Evolutionary conservation across 1,140 invertebrate species (phyloP).

Genomic region (Episyrphus balteatus): DNA sequence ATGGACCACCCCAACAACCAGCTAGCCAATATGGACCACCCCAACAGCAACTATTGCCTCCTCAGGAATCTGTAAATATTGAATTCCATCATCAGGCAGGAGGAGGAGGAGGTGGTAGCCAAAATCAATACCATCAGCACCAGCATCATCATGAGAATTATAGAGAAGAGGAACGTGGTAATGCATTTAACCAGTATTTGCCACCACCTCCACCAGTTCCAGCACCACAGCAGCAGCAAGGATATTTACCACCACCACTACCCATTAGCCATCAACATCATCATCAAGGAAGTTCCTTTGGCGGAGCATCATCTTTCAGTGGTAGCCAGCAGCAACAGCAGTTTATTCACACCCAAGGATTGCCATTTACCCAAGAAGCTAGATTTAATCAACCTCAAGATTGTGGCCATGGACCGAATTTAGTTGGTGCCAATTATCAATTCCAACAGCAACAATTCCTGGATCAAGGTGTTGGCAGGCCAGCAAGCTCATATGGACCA

Average conservation of each 20-base stretch:
- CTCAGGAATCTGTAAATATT: not conserved
- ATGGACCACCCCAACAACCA: slow-evolving; percentile 40
- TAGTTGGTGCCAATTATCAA: slow-evolving; percentile 21
- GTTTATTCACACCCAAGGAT: slow-evolving; percentile 19
- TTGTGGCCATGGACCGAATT: slow-evolving; percentile 30
- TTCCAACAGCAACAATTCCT: slow-evolving; percentile 19
- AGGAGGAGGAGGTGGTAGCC: too few relatives aligned
- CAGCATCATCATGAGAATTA: slow-evolving; percentile 1
- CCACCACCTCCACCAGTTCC: slow-evolving; percentile 10
- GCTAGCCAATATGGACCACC: slow-evolving; percentile 41
- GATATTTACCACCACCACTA: slow-evolving; percentile 2
- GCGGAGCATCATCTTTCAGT: slow-evolving; percentile 11
- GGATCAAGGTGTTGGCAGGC: slow-evolving; percentile 4
- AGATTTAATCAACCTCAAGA: slow-evolving; percentile 23
- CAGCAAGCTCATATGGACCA: slow-evolving; percentile 23
- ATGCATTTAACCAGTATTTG: slow-evolving; percentile 6
- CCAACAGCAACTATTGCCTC: slow-evolving; percentile 10
- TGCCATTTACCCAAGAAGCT: slow-evolving; percentile 20
- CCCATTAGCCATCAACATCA: not conserved
- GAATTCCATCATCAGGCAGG: not conserved
- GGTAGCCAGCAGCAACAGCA: slow-evolving; percentile 19
- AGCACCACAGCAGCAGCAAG: slow-evolving; percentile 4
- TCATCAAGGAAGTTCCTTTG: not conserved
- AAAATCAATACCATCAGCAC: not conserved
- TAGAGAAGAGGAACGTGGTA: not conserved